Conservation (phyloP, 2,113 vertebrate species). For the Variabilichromis moorii region DNA sequence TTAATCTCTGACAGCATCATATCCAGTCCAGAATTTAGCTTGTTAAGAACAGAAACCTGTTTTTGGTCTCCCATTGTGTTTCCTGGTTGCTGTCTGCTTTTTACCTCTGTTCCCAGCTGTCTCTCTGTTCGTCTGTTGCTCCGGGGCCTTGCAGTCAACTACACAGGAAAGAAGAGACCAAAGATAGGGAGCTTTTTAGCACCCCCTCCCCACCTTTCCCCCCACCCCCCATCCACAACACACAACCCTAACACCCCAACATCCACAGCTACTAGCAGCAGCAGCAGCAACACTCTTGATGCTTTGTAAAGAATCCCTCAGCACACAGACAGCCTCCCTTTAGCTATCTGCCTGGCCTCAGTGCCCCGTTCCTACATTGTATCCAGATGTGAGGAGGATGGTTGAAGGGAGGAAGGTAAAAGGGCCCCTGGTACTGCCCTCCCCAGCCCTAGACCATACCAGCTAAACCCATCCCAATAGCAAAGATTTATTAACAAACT, state of each 20-base stretch:
- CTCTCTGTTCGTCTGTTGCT: slow-evolving; percentile 53
- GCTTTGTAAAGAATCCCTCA: slow-evolving; percentile 56
- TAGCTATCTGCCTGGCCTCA: slow-evolving; percentile 34
- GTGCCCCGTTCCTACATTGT: slow-evolving; percentile 56
- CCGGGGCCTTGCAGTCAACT: slow-evolving; percentile 46
- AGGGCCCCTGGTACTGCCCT: slow-evolving; percentile 23
- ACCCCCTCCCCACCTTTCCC: background rate
- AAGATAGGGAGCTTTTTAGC: slow-evolving; percentile 50
- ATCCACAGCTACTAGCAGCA: slow-evolving; percentile 15
- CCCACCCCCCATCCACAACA: background rate
- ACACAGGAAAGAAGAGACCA: slow-evolving; percentile 56
- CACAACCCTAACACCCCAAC: background rate
- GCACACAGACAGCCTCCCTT: slow-evolving; percentile 37
- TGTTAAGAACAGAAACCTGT: background rate
- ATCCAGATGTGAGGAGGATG: slow-evolving; percentile 66
- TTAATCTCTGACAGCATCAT: background rate
- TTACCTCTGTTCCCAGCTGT: slow-evolving; percentile 46
- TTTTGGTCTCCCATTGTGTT: slow-evolving; percentile 9
- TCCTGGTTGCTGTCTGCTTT: slow-evolving; percentile 26
- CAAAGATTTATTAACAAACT: background rate
- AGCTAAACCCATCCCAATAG: background rate
- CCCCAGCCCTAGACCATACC: background rate
- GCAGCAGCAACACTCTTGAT: slow-evolving; percentile 43
- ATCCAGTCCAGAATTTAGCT: background rate
- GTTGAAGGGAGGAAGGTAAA: slow-evolving; percentile 28